phyloP scores from a whole-genome alignment of 2,888 invertebrate species.

The Troides oblongomaculatus region DNA sequence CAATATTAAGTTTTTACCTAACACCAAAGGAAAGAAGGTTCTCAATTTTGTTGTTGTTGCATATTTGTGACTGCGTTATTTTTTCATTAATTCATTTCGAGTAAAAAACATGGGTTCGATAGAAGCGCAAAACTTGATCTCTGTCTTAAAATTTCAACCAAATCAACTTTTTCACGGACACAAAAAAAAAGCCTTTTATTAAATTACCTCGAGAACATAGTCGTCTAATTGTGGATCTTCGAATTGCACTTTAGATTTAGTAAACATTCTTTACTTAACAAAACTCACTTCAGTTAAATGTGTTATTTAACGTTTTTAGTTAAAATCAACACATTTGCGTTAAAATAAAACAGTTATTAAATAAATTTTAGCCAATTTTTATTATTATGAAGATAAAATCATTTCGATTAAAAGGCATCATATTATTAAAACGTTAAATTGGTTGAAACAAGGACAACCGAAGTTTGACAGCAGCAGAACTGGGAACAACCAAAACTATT shows the following conservation, averaged over 20 bases:
- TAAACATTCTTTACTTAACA: conserved; percentile 49
- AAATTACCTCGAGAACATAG: conserved; percentile 67
- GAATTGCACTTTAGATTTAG: conserved; percentile 67
- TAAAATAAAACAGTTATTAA: not conserved
- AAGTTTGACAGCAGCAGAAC: not conserved
- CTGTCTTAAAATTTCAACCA: not conserved
- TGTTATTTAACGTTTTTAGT: not conserved
- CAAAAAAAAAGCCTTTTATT: not conserved
- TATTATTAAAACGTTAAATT: not conserved
- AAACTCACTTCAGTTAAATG: not conserved
- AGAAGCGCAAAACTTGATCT: no score
- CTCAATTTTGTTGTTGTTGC: no score
- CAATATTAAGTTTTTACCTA: no score
- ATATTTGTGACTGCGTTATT: no score
- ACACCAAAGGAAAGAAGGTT: no score
- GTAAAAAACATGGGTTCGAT: no score
- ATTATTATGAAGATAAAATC: not conserved
- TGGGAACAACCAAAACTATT: no score
- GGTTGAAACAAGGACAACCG: not conserved
- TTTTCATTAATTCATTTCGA: no score
- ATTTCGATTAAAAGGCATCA: not conserved
- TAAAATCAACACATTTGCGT: not conserved
- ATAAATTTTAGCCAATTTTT: not conserved
- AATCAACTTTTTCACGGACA: not conserved
- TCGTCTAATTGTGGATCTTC: conserved; percentile 72